Conservation (phyloP, 2,113 vertebrate species). For the Cyprinus carpio region DNA sequence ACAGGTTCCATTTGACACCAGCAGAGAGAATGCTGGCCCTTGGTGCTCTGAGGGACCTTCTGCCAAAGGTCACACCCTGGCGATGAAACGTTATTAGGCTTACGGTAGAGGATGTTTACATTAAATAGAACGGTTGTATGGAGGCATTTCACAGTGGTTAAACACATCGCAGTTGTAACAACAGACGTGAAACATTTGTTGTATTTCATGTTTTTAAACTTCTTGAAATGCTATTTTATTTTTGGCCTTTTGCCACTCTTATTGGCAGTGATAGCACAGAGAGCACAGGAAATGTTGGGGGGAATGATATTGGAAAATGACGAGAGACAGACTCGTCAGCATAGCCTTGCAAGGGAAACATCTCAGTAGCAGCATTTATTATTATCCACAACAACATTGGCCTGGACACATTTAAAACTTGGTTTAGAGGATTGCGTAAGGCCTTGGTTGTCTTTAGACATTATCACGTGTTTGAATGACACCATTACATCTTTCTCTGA, state of each 20-base stretch:
- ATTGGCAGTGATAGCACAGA: slow-evolving; percentile 8
- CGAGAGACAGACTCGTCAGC: neutral
- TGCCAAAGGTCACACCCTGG: slow-evolving; percentile 15
- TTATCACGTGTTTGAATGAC: slow-evolving; percentile 5
- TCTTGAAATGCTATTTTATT: neutral
- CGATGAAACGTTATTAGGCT: neutral
- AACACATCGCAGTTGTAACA: neutral
- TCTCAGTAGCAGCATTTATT: neutral
- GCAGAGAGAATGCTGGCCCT: neutral
- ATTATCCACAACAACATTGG: neutral
- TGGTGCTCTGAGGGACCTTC: neutral
- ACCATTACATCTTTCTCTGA: neutral
- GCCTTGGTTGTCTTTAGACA: neutral
- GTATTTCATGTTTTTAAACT: slow-evolving; percentile 3
- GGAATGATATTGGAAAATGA: neutral
- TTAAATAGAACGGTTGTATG: neutral
- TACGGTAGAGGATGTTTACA: slow-evolving; percentile 9
- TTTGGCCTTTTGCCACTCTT: slow-evolving; percentile 1
- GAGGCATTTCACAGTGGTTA: neutral
- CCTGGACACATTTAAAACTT: neutral
- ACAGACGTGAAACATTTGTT: neutral
- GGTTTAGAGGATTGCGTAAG: neutral
- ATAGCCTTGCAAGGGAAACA: neutral
- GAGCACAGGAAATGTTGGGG: neutral
- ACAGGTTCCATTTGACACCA: slow-evolving; percentile 41